A percentile compares a stretch with the other conserved stretches of the same genome.
Conservation (phyloP, 2,113 vertebrate genomes). For the Zootoca vivipara region DNA sequence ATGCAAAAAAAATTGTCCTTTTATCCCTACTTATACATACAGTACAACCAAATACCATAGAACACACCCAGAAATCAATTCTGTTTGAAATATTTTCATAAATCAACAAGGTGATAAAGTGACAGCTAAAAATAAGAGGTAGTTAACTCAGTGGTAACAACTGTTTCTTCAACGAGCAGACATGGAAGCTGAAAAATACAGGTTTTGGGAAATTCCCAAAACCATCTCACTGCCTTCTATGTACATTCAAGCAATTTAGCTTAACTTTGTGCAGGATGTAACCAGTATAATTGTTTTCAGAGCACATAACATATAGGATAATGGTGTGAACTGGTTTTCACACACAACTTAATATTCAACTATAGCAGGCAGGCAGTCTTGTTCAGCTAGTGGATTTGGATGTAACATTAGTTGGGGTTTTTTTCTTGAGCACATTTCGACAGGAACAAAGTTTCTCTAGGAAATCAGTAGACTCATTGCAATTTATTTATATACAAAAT, state of each 20-base stretch:
- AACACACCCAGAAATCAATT: background rate
- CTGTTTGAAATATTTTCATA: conserved; percentile 14
- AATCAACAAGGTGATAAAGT: background rate
- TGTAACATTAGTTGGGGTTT: background rate
- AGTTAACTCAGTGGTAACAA: background rate
- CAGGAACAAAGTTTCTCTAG: background rate
- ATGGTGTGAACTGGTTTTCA: background rate
- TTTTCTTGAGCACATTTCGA: background rate
- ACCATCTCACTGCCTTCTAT: conserved; percentile 3
- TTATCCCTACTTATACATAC: background rate
- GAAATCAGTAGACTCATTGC: background rate
- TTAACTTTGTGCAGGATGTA: background rate
- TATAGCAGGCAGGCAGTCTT: background rate
- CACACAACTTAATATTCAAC: background rate
- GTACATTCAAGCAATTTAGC: conserved; percentile 7
- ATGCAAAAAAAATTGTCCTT: conserved; percentile 4
- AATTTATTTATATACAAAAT: background rate
- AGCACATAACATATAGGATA: background rate
- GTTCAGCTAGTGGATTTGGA: background rate
- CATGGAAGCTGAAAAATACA: background rate
- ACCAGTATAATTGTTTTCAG: background rate
- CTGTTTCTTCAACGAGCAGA: background rate
- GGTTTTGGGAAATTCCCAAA: background rate
- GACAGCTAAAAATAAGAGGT: background rate
- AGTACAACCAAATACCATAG: rapidly evolving